Evolutionary conservation across 2,797 vertebrate species (phyloP).

Genomic region (Sebastes melanostomus): DNA sequence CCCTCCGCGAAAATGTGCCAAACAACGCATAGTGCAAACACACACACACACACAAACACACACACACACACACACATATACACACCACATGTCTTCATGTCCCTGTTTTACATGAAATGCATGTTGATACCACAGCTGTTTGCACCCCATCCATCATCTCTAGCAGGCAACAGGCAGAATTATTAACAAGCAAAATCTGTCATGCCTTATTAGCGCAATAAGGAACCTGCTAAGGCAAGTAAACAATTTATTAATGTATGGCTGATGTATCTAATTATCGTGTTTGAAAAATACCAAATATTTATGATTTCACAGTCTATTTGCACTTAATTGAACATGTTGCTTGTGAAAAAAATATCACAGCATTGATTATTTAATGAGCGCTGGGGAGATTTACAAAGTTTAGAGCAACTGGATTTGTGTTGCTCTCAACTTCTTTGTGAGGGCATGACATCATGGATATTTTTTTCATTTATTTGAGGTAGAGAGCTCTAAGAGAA

Average conservation of each 20-base stretch:
- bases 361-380: slow-evolving; percentile 58
- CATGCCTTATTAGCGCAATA: slow-evolving; percentile 80
- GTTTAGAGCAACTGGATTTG: slow-evolving; percentile 34
- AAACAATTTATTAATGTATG: slow-evolving; percentile 80
- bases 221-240: slow-evolving; percentile 80
- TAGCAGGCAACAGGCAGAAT: slow-evolving; percentile 81
- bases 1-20: slow-evolving; percentile 80
- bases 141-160: slow-evolving; percentile 82
- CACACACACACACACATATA: slow-evolving; percentile 19
- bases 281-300: slow-evolving; percentile 68
- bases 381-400: slow-evolving; percentile 29
- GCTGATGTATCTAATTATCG: slow-evolving; percentile 76
- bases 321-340: slow-evolving; percentile 74
- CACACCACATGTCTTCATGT: slow-evolving; percentile 70
- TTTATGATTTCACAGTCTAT: slow-evolving; percentile 76
- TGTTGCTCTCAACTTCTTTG: slow-evolving; percentile 23
- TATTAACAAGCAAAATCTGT: slow-evolving; percentile 83
- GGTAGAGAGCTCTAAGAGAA: background rate
- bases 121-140: slow-evolving; percentile 82
- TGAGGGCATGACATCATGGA: slow-evolving; percentile 29
- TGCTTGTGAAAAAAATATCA: slow-evolving; percentile 52
- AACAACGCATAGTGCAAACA: slow-evolving; percentile 76
- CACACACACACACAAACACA: slow-evolving; percentile 43
- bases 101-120: slow-evolving; percentile 81
- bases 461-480: background rate